Evolutionary conservation across 2,888 invertebrate species (phyloP), one percentile per base, ranked within the genome.

Genomic region (Liopterus haemorrhoidalis): DNA sequence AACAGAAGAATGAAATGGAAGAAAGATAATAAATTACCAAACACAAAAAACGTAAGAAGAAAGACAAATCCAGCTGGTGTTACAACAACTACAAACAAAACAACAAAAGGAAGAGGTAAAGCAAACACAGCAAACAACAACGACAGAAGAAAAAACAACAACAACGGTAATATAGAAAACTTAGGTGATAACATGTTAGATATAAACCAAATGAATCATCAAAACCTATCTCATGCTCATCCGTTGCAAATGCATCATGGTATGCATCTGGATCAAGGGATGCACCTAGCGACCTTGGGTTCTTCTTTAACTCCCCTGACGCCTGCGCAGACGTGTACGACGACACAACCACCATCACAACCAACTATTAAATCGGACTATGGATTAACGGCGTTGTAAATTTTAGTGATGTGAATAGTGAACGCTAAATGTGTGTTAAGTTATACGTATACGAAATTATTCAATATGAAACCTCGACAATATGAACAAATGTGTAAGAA

Each of bases 1-100:
- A 85, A 86, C 68, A 75, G 85, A 38, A 72, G 86, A 51, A 87
- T 87, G 86, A 87, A 87, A 67, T 86, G 82, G 81, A 87, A 87
- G 71, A 87, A 87, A 70, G 86, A 79, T 75, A 88, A 89, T 74
- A 88, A 89, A 70, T 73, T 89, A 59, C 89, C 89, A 38, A 89
- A 89, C 74, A 89, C 89, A 67, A 79, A 79, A 71, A 78, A 79
- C 60, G 78, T 79, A 46, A 71, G 79, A 55, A 76, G 85, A 75
- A 85, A 85, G 79, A 83, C 83, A 48, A 84, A 82, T 64, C 80
- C 82, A 46, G 79, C 80, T 21, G 81, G 81, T 57, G 78, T 81
- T 55, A 79, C 80, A 18, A 80, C 79, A 51, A 76, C 75, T 46
- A 64, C 71, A 52, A 72, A 53, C 19, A 56, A 55, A 43, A 51